These are phyloP conservation scores for Paraplagusia blochii DNA, from an alignment of 2,113 vertebrate genomes.

Conservation along the genomic window DNA sequence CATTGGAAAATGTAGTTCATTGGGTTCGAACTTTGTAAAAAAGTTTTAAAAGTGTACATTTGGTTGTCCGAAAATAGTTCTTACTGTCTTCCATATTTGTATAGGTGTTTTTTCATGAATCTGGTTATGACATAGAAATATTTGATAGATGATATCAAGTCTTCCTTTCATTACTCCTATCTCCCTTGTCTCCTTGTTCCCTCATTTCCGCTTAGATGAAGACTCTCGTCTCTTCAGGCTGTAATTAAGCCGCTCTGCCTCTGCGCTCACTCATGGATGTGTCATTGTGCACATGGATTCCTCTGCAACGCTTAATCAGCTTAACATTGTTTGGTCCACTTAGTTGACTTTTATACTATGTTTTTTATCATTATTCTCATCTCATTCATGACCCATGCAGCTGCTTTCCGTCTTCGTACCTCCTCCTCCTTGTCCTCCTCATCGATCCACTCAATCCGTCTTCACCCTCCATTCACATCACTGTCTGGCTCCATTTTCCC, in stretches of 20 bases:
- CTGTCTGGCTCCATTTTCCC: not conserved
- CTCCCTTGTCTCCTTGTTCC: not conserved
- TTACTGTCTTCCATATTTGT: too few species aligned
- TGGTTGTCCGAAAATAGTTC: too few species aligned
- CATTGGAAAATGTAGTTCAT: too few species aligned
- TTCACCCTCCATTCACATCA: not conserved
- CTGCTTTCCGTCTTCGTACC: not conserved
- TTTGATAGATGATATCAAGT: not conserved
- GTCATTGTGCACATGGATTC: slow-evolving; percentile 62
- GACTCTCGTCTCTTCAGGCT: slow-evolving; percentile 61
- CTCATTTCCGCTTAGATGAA: slow-evolving; percentile 51
- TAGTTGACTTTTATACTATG: slow-evolving; percentile 25
- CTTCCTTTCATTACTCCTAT: not conserved
- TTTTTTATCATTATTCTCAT: slow-evolving; percentile 11
- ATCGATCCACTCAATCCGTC: not conserved
- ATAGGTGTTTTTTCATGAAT: too few species aligned
- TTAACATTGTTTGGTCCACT: slow-evolving; percentile 60
- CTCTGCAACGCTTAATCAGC: slow-evolving; percentile 63
- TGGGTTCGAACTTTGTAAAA: too few species aligned
- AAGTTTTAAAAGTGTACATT: too few species aligned
- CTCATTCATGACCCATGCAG: not conserved
- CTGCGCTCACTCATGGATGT: slow-evolving; percentile 62
- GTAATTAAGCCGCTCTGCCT: slow-evolving; percentile 64
- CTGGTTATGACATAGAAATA: too few species aligned
- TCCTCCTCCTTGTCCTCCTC: not conserved